Percentiles rank a stretch among this genome's conserved stretches.
phyloP scores from a whole-genome alignment of 2,113 vertebrate species.

The Leucoraja erinaceus region DNA sequence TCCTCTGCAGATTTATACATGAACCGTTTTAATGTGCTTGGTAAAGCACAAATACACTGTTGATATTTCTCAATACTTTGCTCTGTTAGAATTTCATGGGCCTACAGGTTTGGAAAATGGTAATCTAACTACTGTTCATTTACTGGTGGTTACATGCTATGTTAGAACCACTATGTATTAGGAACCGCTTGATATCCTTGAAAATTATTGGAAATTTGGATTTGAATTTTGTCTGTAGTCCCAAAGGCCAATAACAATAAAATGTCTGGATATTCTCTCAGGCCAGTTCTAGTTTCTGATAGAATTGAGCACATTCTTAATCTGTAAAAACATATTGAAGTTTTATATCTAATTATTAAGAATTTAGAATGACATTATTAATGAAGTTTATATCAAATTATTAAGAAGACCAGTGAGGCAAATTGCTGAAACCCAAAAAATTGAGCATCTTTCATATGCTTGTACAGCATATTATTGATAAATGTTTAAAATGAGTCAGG shows the following conservation, averaged over 20 bases:
- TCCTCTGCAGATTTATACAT: background rate
- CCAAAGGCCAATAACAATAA: background rate
- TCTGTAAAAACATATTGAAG: background rate
- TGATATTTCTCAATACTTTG: background rate
- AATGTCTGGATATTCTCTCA: background rate
- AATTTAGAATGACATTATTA: too few species aligned
- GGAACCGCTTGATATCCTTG: background rate
- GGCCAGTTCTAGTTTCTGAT: background rate
- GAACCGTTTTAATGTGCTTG: background rate
- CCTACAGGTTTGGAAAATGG: background rate
- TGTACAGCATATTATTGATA: background rate
- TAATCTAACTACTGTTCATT: background rate
- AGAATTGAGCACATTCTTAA: background rate
- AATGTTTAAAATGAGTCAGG: background rate
- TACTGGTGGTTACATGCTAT: background rate
- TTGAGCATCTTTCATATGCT: background rate
- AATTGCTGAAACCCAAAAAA: background rate
- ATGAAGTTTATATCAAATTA: too few species aligned
- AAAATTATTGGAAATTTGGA: background rate
- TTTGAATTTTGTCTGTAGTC: background rate
- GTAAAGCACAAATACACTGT: background rate
- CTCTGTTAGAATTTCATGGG: background rate
- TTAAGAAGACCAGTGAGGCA: background rate
- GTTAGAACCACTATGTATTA: background rate
- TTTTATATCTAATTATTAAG: background rate